Base-by-base conservation (phyloP, 2,797 vertebrate genomes). In the Falco concolor region DNA sequence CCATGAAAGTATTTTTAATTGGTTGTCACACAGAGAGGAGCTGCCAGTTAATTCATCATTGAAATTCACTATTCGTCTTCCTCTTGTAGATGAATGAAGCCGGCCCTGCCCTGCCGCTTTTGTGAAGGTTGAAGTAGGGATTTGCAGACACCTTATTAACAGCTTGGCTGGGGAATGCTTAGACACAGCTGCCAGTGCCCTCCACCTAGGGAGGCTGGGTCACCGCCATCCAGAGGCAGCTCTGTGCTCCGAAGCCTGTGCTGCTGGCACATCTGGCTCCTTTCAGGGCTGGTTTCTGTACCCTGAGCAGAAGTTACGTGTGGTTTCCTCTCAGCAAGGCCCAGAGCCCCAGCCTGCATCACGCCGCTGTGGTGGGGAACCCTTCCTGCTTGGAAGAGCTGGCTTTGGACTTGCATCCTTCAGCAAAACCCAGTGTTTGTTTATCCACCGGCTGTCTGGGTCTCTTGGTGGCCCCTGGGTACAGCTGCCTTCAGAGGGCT, bases 161-260 rank as follows among this genome's bases (percentile, higher is more conserved):
- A 65, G 7, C 36, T 34, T 6, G 2, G 2, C 3, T 85, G 57
- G 53, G 19, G 38, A 82, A 72, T 25, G 23, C 6, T 68, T 36
- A 36, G 63, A 10, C 38, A 12, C 0, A 2, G 13, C 34, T 20
- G 10, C 12, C 13, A 28, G 25, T 15, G 53, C 45, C 28, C 78
- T 53, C 52, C 42, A 36, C 32, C 45, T 9, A 6, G 7, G 0
- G 1, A 20, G 15, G 6, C 9, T 13, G 27, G 42, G 34, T 32
- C 57, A 50, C 32, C 73, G 34, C 6, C 30, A 44, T 15, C 19
- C 34, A 13, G 30, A 34, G 42, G 27, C 54, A 77, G 23, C 8
- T 36, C 25, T 30, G 47, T 59, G 32, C 14, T 52, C 34, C 64
- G 65, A 52, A 3, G 19, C 47, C 64, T 54, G 38, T 42, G 68